These are phyloP conservation scores for Sandelia bainsii DNA, from an alignment of 2,797 vertebrate genomes.

Conservation along the genomic window DNA sequence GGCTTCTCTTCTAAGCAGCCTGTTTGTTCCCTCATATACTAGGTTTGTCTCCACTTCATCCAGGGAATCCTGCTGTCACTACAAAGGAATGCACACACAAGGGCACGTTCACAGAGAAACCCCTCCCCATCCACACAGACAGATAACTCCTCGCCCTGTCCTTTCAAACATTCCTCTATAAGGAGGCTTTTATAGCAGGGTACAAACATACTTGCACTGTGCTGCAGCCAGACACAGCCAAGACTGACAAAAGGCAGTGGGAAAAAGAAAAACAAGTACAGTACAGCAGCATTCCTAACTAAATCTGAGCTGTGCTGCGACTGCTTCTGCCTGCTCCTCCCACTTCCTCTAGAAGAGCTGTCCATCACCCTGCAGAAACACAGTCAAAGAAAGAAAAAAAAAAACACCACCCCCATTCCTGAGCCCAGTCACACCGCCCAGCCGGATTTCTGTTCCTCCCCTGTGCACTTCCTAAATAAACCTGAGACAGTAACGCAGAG, in stretches of 20 bases:
- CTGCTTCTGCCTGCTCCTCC: conserved; percentile 75
- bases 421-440: conserved; percentile 75
- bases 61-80: conserved; percentile 77
- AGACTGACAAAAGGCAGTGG: conserved; percentile 60
- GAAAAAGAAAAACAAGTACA: conserved; percentile 77
- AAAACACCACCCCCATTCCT: conserved; percentile 36
- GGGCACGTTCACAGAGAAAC: conserved; percentile 7
- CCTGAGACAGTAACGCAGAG: conserved; percentile 70
- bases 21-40: conserved; percentile 41
- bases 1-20: conserved; percentile 50
- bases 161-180: conserved; percentile 61
- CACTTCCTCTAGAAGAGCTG: conserved; percentile 79
- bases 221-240: conserved; percentile 56
- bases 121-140: conserved; percentile 8
- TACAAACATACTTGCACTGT: conserved; percentile 37
- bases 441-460: conserved; percentile 76
- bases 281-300: conserved; percentile 83
- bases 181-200: conserved; percentile 37
- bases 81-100: conserved; percentile 74
- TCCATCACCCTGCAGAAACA: conserved; percentile 72
- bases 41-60: conserved; percentile 58
- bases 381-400: conserved; percentile 66
- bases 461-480: conserved; percentile 86
- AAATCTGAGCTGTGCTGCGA: conserved; percentile 76
- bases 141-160: conserved; percentile 61